Percentiles rank a stretch among this genome's conserved stretches.
These are phyloP conservation scores for Lamellibrachia luymesi DNA, from an alignment of 1,140 invertebrate genomes.

Conservation along the genomic window DNA sequence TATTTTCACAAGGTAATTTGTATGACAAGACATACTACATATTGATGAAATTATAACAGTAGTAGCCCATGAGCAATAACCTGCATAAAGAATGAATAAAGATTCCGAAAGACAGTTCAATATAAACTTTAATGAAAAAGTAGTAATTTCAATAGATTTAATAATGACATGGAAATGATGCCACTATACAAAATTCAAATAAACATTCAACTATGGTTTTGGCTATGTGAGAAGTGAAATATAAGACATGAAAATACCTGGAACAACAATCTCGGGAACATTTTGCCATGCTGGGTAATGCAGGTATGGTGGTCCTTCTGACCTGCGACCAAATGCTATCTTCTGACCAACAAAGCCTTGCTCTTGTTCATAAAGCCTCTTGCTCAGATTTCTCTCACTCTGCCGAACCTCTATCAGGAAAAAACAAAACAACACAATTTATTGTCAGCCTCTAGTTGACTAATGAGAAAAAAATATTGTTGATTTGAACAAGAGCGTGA, in stretches of 20 bases:
- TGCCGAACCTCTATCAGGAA: not conserved
- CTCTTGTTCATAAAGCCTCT: slow-evolving; percentile 20
- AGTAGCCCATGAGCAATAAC: no score
- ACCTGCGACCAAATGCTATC: not conserved
- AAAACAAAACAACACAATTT: not conserved
- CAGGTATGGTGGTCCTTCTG: not conserved
- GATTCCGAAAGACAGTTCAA: no score
- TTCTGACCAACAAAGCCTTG: slow-evolving; percentile 9
- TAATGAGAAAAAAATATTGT: not conserved
- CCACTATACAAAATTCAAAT: not conserved
- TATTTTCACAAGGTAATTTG: no score
- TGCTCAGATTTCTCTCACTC: not conserved
- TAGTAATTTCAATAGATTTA: not conserved
- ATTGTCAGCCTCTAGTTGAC: not conserved
- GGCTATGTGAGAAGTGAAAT: not conserved
- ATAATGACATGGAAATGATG: not conserved
- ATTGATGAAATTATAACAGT: no score
- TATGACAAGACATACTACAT: no score
- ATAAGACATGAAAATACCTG: not conserved
- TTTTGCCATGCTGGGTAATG: not conserved
- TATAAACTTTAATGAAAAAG: no score
- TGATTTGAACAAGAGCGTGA: not conserved
- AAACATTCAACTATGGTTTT: not conserved
- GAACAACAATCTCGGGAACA: not conserved
- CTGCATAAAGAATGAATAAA: no score